A percentile compares a stretch with the other conserved stretches of the same genome.
Conservation (phyloP, 2,888 invertebrate species). For the Lepidocyrtoides sp. region DNA sequence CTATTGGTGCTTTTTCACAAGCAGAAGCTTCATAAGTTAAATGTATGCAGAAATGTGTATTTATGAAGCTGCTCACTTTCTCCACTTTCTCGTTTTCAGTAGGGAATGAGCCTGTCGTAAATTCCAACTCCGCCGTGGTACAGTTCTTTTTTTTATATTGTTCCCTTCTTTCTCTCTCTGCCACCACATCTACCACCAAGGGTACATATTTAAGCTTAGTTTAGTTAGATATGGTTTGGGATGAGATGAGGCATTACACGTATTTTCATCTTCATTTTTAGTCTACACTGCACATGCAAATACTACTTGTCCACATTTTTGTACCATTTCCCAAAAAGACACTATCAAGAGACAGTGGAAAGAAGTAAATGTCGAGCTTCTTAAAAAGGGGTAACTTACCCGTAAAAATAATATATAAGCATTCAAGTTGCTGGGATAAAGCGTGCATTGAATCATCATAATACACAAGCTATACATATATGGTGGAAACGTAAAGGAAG, state of each 20-base stretch:
- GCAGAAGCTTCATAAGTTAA: slow-evolving; percentile 64
- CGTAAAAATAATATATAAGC: slow-evolving; percentile 15
- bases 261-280: slow-evolving; percentile 21
- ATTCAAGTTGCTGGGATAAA: neutral
- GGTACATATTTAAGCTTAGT: neutral
- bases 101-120: slow-evolving; percentile 70
- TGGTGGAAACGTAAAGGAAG: neutral
- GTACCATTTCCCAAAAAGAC: neutral
- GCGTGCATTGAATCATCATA: slow-evolving; percentile 22
- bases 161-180: neutral
- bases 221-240: neutral
- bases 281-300: slow-evolving; percentile 41
- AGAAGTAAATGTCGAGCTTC: slow-evolving; percentile 65
- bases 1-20: slow-evolving; percentile 51
- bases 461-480: no score
- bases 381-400: slow-evolving; percentile 44
- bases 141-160: neutral
- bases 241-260: slow-evolving; percentile 1
- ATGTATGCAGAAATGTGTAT: slow-evolving; percentile 78
- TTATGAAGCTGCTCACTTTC: slow-evolving; percentile 78
- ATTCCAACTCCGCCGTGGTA: slow-evolving; percentile 48
- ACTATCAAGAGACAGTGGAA: slow-evolving; percentile 46
- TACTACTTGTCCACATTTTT: slow-evolving; percentile 70
- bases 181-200: slow-evolving; percentile 3
- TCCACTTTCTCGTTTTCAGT: slow-evolving; percentile 42